Evolutionary conservation across 2,888 invertebrate species (phyloP).

Genomic region (Protonemura montana): DNA sequence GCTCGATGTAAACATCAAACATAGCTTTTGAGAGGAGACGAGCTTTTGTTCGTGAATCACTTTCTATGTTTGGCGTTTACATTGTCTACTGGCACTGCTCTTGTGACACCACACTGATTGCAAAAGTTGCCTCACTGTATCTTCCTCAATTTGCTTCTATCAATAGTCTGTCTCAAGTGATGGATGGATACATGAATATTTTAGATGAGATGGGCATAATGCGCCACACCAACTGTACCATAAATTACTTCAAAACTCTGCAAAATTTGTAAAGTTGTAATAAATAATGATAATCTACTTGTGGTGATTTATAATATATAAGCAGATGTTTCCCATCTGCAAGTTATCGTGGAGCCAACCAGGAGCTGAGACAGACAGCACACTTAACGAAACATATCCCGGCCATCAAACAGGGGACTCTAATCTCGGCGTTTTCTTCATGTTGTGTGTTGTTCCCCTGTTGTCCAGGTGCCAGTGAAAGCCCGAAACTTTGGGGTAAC

Average conservation of each 20-base stretch:
- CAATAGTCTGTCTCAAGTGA: background rate
- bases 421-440: conserved; percentile 36
- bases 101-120: background rate
- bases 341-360: background rate
- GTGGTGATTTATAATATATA: no score
- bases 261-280: no score
- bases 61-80: background rate
- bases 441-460: conserved; percentile 43
- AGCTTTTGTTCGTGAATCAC: background rate
- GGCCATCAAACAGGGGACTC: conserved; percentile 1
- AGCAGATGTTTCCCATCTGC: no score
- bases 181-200: background rate
- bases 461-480: conserved; percentile 62
- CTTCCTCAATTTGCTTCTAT: background rate
- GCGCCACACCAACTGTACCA: no score
- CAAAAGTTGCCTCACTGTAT: background rate
- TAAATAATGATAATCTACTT: no score
- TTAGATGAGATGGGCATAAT: background rate
- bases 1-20: background rate
- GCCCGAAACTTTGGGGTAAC: conserved; percentile 65
- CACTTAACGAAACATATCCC: background rate
- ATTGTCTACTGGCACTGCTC: background rate
- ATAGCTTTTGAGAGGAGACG: background rate
- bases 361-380: background rate
- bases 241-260: no score